phyloP scores from a whole-genome alignment of 2,797 vertebrate species.

The Pseudocheirus occidentalis region DNA sequence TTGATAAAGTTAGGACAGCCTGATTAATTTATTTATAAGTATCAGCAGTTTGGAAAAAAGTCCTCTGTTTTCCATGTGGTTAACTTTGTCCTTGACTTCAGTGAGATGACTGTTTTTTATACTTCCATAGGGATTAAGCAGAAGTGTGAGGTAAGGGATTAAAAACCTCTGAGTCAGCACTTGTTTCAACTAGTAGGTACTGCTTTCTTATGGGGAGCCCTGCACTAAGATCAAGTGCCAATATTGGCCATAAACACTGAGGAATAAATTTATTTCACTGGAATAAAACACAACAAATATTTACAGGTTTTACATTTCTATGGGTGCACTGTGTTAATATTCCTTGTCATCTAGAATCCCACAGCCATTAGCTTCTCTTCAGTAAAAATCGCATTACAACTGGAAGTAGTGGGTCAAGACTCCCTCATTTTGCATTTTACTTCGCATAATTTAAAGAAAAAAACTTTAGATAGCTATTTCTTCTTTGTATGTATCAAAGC shows the following conservation, averaged over 20 bases:
- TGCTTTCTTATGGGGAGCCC: not conserved
- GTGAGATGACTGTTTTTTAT: not conserved
- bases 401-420: not conserved
- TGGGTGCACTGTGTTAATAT: not conserved
- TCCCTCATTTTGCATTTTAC: constrained; percentile 12
- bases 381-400: not conserved
- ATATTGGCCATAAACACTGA: not conserved
- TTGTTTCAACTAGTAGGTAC: not conserved
- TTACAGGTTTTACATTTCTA: not conserved
- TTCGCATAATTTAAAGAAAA: constrained; percentile 7
- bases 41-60: not conserved
- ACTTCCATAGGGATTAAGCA: not conserved
- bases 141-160: not conserved
- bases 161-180: not conserved
- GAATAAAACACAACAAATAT: constrained; percentile 12
- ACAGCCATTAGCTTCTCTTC: not conserved
- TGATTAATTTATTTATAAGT: not conserved
- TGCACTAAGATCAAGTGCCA: constrained; percentile 16
- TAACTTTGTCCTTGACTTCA: not conserved
- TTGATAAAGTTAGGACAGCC: not conserved
- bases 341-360: not conserved
- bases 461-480: constrained; percentile 2
- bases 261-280: constrained; percentile 29
- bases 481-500: not conserved
- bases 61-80: not conserved